Conservation (phyloP, 2,113 vertebrate genomes). For the Ammodytes marinus region DNA sequence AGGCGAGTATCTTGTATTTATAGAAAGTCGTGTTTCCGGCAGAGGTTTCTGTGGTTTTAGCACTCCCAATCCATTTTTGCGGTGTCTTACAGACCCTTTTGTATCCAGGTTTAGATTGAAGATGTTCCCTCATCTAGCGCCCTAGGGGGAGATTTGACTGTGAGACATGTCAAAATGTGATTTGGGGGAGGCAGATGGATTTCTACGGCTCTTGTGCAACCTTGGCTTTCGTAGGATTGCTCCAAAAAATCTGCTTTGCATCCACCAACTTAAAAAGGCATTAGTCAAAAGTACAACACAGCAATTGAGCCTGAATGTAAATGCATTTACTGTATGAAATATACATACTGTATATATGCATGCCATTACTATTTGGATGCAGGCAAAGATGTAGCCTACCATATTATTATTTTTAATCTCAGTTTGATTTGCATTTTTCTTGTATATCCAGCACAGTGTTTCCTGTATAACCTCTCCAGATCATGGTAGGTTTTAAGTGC, state of each 20-base stretch:
- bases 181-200: constrained; percentile 82
- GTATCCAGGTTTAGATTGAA: constrained; percentile 82
- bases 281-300: constrained; percentile 58
- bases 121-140: constrained; percentile 82
- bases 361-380: constrained; percentile 45
- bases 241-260: constrained; percentile 65
- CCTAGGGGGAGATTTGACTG: constrained; percentile 83
- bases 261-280: constrained; percentile 61
- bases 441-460: constrained; percentile 34
- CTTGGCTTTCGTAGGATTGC: constrained; percentile 72
- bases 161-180: constrained; percentile 83
- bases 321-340: constrained; percentile 38
- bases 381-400: constrained; percentile 29
- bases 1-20: constrained; percentile 84
- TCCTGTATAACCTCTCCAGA: constrained; percentile 44
- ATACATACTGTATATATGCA: constrained; percentile 23
- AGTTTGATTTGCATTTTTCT: constrained; percentile 22
- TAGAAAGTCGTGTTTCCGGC: constrained; percentile 89
- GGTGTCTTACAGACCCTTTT: constrained; percentile 82
- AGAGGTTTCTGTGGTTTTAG: constrained; percentile 84
- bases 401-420: constrained; percentile 1
- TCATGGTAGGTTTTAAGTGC: constrained; percentile 51
- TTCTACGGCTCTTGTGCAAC: constrained; percentile 72
- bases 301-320: constrained; percentile 69
- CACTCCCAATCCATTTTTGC: constrained; percentile 84